Evolutionary conservation across 2,113 vertebrate genomes (phyloP).

Genomic region (Phalacrocorax aristotelis): DNA sequence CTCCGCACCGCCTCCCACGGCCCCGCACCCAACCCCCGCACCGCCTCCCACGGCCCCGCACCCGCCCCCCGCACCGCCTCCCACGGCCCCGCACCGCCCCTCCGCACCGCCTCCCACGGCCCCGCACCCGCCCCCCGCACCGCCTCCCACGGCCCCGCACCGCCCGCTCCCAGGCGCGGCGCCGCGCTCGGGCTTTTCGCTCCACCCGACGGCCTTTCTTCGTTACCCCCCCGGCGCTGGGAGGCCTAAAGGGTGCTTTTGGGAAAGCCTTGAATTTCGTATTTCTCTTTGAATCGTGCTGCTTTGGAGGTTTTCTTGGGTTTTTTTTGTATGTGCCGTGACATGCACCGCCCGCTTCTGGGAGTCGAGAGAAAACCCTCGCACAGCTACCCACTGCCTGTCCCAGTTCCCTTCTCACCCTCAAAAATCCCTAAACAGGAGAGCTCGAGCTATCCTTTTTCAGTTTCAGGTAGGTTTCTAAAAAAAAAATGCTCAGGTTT

Average conservation of each 20-base stretch:
- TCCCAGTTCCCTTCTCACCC: too few species aligned
- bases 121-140: not conserved
- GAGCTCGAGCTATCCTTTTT: not conserved
- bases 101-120: too few species aligned
- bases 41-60: too few species aligned
- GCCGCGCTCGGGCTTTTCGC: not conserved
- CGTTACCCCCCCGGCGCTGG: accelerated
- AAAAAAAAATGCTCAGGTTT: not conserved
- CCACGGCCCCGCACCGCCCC: not conserved
- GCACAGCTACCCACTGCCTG: accelerated
- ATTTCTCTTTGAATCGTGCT: accelerated
- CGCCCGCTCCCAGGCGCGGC: not conserved
- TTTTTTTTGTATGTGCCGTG: accelerated
- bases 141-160: not conserved
- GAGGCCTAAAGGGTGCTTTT: accelerated
- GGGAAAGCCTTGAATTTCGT: accelerated
- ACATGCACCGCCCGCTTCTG: accelerated
- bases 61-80: not conserved
- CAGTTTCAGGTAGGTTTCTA: not conserved
- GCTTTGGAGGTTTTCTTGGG: too few species aligned
- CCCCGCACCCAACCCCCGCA: too few species aligned
- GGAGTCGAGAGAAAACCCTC: too few species aligned
- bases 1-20: not conserved
- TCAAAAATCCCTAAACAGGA: not conserved
- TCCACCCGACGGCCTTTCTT: accelerated